Evolutionary conservation across 1,140 invertebrate species (phyloP).

Genomic region (Ephestia elutella): DNA sequence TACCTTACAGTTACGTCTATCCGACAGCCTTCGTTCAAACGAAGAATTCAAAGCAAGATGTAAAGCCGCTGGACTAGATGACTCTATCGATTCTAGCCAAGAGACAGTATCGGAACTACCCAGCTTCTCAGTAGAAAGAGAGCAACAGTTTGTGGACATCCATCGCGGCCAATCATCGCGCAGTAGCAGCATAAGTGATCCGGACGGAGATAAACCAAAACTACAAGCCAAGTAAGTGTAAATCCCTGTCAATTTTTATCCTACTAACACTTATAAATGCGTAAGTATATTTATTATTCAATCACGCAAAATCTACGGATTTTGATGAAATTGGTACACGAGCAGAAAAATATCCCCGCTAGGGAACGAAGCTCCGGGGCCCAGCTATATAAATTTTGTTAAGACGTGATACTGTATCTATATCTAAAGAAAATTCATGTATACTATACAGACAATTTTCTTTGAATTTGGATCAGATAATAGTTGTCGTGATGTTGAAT

Average conservation of each 20-base stretch:
- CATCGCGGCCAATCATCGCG: slow-evolving; percentile 53
- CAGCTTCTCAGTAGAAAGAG: slow-evolving; percentile 40
- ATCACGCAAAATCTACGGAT: too few species aligned
- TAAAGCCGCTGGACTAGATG: slow-evolving; percentile 33
- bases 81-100: slow-evolving; percentile 29
- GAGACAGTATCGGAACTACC: slow-evolving; percentile 46
- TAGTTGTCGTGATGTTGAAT: too few species aligned
- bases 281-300: too few species aligned
- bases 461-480: too few species aligned
- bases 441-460: too few species aligned
- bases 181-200: slow-evolving; percentile 59
- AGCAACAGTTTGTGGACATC: slow-evolving; percentile 48
- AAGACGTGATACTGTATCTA: too few species aligned
- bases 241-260: background rate
- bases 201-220: slow-evolving; percentile 58
- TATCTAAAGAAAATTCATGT: too few species aligned
- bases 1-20: slow-evolving; percentile 85
- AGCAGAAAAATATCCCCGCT: too few species aligned
- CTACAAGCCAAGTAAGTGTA: slow-evolving; percentile 62
- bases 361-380: too few species aligned
- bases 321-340: too few species aligned
- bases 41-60: slow-evolving; percentile 75
- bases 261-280: too few species aligned
- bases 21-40: slow-evolving; percentile 83
- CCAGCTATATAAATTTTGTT: too few species aligned